Evolutionary conservation across 2,113 vertebrate genomes (phyloP).

Genomic region (Nerophis lumbriciformis): DNA sequence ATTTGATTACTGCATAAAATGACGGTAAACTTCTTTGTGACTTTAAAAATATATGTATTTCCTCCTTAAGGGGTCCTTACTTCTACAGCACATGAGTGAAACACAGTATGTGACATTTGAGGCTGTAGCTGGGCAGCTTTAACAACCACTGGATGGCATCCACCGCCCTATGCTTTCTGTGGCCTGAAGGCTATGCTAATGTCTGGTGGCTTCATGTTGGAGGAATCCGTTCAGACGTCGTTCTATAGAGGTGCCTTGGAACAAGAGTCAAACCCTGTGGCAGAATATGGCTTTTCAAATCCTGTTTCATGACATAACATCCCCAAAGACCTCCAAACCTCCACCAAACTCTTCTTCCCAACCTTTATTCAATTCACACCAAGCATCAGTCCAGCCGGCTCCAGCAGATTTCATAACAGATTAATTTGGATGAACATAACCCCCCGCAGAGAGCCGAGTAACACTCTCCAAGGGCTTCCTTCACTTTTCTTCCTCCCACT

Average conservation of each 20-base stretch:
- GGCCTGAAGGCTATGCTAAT: slow-evolving; percentile 15
- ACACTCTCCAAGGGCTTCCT: slow-evolving; percentile 30
- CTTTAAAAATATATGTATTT: not conserved
- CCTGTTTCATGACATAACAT: slow-evolving; percentile 40
- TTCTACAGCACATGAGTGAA: not conserved
- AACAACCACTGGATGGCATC: not conserved
- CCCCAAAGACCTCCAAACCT: slow-evolving; percentile 14
- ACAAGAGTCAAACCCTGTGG: slow-evolving; percentile 32
- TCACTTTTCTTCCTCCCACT: slow-evolving; percentile 20
- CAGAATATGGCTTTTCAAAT: slow-evolving; percentile 50
- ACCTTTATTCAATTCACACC: slow-evolving; percentile 22
- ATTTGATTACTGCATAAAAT: not conserved
- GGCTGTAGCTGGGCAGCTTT: not conserved
- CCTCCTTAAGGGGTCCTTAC: not conserved
- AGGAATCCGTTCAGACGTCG: slow-evolving; percentile 28
- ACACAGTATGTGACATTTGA: not conserved
- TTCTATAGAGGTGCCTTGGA: slow-evolving; percentile 19
- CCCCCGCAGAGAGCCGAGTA: slow-evolving; percentile 51
- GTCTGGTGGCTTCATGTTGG: slow-evolving; percentile 24
- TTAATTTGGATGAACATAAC: slow-evolving; percentile 44
- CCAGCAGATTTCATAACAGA: slow-evolving; percentile 53
- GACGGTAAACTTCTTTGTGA: not conserved
- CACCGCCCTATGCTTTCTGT: not conserved
- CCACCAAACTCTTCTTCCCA: slow-evolving; percentile 14
- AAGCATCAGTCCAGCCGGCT: slow-evolving; percentile 28